phyloP scores from a whole-genome alignment of 2,888 invertebrate species.

The Agrilus biguttatus region DNA sequence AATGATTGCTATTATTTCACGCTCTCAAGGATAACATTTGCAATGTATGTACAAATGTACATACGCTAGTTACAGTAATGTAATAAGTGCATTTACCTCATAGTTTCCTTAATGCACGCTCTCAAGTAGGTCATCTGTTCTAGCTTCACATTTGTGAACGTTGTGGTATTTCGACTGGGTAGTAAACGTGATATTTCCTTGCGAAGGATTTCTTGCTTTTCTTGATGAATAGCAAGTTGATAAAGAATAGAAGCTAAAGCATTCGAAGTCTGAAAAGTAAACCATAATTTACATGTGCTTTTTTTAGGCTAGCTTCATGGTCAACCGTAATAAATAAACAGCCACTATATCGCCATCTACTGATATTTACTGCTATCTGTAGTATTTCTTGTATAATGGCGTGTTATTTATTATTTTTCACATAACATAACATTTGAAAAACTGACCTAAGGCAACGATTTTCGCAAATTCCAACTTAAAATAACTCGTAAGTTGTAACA shows the following conservation, averaged over 20 bases:
- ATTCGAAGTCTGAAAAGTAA: constrained; percentile 50
- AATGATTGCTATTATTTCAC: background rate
- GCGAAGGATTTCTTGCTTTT: constrained; percentile 47
- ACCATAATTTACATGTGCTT: background rate
- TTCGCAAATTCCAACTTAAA: too few species aligned
- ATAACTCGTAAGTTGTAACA: too few species aligned
- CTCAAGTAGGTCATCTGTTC: constrained; percentile 52
- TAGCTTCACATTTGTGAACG: constrained; percentile 40
- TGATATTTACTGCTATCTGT: too few species aligned
- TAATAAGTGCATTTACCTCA: constrained; percentile 36
- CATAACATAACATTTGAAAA: too few species aligned
- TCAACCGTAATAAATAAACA: too few species aligned
- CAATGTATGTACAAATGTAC: too few species aligned
- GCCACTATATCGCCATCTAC: too few species aligned
- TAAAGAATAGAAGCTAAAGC: constrained; percentile 60
- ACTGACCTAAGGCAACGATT: too few species aligned
- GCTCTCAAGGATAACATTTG: background rate
- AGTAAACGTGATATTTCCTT: constrained; percentile 39
- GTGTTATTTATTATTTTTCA: too few species aligned
- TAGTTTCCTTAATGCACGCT: constrained; percentile 60
- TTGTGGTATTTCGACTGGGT: constrained; percentile 30
- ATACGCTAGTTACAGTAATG: too few species aligned
- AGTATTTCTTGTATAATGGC: too few species aligned
- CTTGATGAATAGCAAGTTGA: constrained; percentile 49
- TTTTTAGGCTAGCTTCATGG: too few species aligned